phyloP scores from a whole-genome alignment of 2,888 invertebrate species.

The Dexiosoma caninum region DNA sequence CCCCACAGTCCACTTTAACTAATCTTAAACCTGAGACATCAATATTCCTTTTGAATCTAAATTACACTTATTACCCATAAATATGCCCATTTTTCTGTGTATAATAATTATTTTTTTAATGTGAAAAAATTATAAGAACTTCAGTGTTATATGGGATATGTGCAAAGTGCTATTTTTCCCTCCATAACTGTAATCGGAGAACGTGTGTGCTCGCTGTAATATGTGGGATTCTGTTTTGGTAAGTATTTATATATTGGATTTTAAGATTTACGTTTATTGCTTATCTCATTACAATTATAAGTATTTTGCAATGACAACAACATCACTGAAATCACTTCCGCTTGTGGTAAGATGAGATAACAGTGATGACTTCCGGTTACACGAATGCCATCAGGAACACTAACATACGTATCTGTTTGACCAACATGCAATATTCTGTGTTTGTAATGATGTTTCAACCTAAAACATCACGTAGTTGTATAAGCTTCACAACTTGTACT shows the following conservation, averaged over 20 bases:
- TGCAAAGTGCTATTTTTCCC: background rate
- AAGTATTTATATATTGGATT: conserved; percentile 19
- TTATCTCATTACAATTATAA: conserved; percentile 10
- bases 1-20: too few relatives aligned
- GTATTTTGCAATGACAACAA: background rate
- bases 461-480: conserved; percentile 2
- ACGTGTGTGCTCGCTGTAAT: too few relatives aligned
- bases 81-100: too few relatives aligned
- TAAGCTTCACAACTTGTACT: conserved; percentile 14
- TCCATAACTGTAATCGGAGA: background rate
- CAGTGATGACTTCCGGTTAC: conserved; percentile 18
- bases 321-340: background rate
- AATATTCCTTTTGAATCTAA: too few relatives aligned
- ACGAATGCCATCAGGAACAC: background rate
- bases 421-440: background rate
- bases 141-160: too few relatives aligned
- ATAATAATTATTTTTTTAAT: too few relatives aligned
- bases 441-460: background rate
- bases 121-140: too few relatives aligned
- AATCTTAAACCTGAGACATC: too few relatives aligned
- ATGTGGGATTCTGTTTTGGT: background rate
- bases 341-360: background rate
- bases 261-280: background rate
- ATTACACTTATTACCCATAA: too few relatives aligned
- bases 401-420: background rate